Conservation (phyloP, 64 coral and sea anemone species). For the Dendrophyllia cribrosa region DNA sequence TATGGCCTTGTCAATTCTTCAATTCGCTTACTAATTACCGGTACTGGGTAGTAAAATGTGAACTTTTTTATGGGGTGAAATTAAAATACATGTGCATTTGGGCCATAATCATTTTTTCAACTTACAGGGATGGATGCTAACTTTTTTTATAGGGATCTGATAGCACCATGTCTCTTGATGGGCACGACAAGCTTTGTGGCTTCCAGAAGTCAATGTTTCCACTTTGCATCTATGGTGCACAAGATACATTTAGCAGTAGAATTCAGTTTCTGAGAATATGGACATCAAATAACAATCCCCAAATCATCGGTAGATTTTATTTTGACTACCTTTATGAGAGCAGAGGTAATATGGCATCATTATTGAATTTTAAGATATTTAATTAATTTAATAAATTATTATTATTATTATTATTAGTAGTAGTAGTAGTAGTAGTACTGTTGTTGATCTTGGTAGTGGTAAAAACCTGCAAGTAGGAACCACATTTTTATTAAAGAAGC, state of each 20-base stretch:
- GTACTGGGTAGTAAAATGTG: no score
- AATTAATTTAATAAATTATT: background rate
- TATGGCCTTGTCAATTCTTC: no score
- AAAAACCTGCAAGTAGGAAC: no score
- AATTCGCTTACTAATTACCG: no score
- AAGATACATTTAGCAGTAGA: conserved; percentile 37
- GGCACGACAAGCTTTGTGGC: conserved; percentile 48
- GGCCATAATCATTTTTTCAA: no score
- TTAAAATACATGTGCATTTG: no score
- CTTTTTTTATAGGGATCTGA: background rate
- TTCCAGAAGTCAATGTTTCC: conserved; percentile 51
- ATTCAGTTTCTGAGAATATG: conserved; percentile 43
- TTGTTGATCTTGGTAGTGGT: background rate
- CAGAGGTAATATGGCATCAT: conserved; percentile 18
- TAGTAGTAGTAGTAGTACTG: background rate
- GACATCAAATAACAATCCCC: conserved; percentile 43
- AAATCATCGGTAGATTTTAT: conserved; percentile 50
- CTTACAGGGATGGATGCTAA: no score
- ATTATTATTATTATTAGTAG: background rate
- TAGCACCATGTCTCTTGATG: conserved; percentile 46
- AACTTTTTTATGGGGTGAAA: no score
- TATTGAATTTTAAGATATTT: background rate
- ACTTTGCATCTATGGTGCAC: conserved; percentile 42
- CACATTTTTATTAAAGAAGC: no score
- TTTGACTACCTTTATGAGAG: conserved; percentile 46